A percentile compares a stretch with the other conserved stretches of the same genome.
phyloP scores from a whole-genome alignment of 2,113 vertebrate species.

The Cryptotis parvus region DNA sequence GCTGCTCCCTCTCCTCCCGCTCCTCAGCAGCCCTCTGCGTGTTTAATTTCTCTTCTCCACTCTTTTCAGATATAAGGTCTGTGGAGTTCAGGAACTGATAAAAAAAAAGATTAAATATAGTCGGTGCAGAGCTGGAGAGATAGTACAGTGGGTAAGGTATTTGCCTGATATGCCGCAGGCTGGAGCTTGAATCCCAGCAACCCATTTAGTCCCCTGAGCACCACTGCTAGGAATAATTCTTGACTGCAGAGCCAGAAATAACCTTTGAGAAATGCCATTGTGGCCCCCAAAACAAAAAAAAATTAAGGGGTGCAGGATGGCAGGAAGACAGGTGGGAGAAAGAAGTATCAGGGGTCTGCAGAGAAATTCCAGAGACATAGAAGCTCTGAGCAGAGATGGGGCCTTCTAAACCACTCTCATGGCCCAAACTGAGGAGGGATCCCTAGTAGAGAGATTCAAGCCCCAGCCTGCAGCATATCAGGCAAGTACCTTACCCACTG shows the following conservation, averaged over 20 bases:
- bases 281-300: background rate
- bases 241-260: too few relatives aligned
- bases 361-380: background rate
- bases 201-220: too few relatives aligned
- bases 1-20: background rate
- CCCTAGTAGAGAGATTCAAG: background rate
- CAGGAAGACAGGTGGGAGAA: background rate
- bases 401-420: background rate
- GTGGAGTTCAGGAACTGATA: conserved; percentile 65
- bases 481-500: too few relatives aligned
- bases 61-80: conserved; percentile 43
- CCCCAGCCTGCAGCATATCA: too few relatives aligned
- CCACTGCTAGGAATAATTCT: too few relatives aligned
- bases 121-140: background rate
- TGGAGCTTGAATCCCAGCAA: too few relatives aligned
- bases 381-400: background rate
- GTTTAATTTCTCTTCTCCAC: conserved; percentile 24
- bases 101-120: conserved; percentile 58
- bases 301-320: background rate
- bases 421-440: background rate
- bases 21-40: conserved; percentile 43
- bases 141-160: too few relatives aligned
- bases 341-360: background rate
- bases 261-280: too few relatives aligned
- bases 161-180: too few relatives aligned